Evolutionary conservation across 1,140 invertebrate genomes (phyloP), one percentile per base, ranked within the genome.

Genomic region (Drosophila eugracilis): DNA sequence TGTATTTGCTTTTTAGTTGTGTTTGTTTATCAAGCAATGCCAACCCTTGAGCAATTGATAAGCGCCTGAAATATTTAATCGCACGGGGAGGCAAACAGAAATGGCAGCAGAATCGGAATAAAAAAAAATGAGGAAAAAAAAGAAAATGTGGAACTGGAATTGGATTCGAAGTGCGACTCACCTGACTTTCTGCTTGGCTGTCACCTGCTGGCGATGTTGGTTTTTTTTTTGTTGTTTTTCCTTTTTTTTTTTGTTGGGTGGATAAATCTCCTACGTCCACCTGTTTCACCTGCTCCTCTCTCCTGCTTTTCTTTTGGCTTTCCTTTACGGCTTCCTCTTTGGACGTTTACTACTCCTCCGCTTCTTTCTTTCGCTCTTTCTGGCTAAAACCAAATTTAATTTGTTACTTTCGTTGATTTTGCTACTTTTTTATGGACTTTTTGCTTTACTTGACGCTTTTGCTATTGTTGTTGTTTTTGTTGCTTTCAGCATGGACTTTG

Each of bases 371-470:
- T 75, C 59, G 74, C 42, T 83, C 42, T 42, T 86, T 86, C 65
- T 74, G 83, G 77, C 81, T 86, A 88, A 81, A 86, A 86, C 81
- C 77, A 86, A 86, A 86, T 86, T 86, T 77, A 81, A 78, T 86
- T 86, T 86, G 83, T 85, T 86, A 86, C 74, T 86, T 34, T 62
- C 59, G 50, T 45, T 74, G 72, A 30, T 53, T 62, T 59, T 78
- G 34, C 47, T 41, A 39, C 57, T 36, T 24, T 21, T 58, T 63
- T 19, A 24, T 2, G 10, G 26, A 26, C 9, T 22, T 28, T 12
- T 26, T 30, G 52, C 44, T 45, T 22, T 55, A 58, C 7, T 60
- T 58, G 36, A 12, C 24, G 42, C n/a, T 22, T 22, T 42, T 17
- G 14, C 36, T 39, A 12, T 32, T 39, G 15, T 17, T 32, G 10